Conservation (phyloP, 2,888 invertebrate genomes). For the Steinernema scapterisci region DNA sequence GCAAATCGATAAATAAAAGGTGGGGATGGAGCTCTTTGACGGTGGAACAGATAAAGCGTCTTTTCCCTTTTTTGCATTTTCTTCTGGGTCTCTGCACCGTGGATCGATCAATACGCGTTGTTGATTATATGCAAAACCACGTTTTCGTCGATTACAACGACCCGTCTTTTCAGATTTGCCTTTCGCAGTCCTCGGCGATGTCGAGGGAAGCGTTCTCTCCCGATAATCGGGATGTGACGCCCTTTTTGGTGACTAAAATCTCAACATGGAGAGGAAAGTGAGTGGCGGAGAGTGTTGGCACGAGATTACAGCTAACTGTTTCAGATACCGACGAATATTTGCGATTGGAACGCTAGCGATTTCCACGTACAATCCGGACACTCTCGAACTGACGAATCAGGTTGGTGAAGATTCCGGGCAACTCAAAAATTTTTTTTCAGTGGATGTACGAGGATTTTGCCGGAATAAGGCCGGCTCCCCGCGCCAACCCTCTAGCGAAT, state of each 20-base stretch:
- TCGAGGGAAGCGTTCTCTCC: slow-evolving; percentile 71
- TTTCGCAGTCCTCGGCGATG: not conserved
- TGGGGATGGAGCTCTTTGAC: not conserved
- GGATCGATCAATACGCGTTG: not conserved
- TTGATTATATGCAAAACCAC: not conserved
- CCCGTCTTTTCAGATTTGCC: not conserved
- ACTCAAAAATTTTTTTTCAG: slow-evolving; percentile 68
- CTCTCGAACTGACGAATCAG: slow-evolving; percentile 88
- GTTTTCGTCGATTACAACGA: not conserved
- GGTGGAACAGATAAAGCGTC: not conserved
- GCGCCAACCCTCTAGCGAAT: slow-evolving; percentile 60
- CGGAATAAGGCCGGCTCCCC: slow-evolving; percentile 64
- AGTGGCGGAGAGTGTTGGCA: slow-evolving; percentile 33
- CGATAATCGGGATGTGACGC: slow-evolving; percentile 93
- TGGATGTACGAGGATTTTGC: slow-evolving; percentile 72
- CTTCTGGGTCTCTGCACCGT: not conserved
- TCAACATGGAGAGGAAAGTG: slow-evolving; percentile 92
- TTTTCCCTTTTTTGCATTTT: not conserved
- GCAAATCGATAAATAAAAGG: not conserved
- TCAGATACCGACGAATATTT: slow-evolving; percentile 91
- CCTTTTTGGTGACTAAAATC: slow-evolving; percentile 95
- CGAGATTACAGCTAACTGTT: slow-evolving; percentile 35
- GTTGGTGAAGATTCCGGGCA: no score
- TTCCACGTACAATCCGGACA: slow-evolving; percentile 93
- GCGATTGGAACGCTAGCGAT: slow-evolving; percentile 93